Evolutionary conservation across 2,113 vertebrate genomes (phyloP).

Genomic region (Ciconia stormi): DNA sequence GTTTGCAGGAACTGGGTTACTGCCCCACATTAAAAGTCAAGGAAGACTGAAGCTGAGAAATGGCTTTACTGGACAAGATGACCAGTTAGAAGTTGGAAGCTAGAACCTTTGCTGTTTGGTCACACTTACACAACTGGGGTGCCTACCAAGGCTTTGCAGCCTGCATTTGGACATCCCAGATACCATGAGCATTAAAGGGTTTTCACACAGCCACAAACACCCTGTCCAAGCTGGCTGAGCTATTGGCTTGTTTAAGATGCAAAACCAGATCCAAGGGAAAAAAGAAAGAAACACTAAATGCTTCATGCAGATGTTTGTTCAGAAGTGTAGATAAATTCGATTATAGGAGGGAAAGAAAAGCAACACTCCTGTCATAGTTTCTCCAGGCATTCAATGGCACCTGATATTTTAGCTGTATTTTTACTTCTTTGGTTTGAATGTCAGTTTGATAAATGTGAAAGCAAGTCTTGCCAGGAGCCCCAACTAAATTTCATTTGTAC

Average conservation of each 20-base stretch:
- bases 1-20: neutral
- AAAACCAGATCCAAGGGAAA: slow-evolving; percentile 14
- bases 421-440: slow-evolving; percentile 49
- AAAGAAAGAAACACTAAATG: neutral
- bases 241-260: neutral
- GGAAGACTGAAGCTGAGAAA: neutral
- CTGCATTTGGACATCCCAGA: neutral
- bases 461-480: slow-evolving; percentile 47
- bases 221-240: neutral
- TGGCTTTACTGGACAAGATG: neutral
- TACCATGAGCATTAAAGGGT: neutral
- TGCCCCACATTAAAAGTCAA: neutral
- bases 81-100: neutral
- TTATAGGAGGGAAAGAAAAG: neutral
- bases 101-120: neutral
- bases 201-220: slow-evolving; percentile 10
- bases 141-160: neutral
- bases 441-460: slow-evolving; percentile 70
- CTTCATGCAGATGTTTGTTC: neutral
- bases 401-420: slow-evolving; percentile 54
- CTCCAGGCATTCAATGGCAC: slow-evolving; percentile 18
- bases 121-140: neutral
- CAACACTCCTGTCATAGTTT: slow-evolving; percentile 1
- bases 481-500: slow-evolving; percentile 60
- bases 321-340: slow-evolving; percentile 30